Conservation (phyloP, 2,113 vertebrate species). For the Dicerorhinus sumatrensis region DNA sequence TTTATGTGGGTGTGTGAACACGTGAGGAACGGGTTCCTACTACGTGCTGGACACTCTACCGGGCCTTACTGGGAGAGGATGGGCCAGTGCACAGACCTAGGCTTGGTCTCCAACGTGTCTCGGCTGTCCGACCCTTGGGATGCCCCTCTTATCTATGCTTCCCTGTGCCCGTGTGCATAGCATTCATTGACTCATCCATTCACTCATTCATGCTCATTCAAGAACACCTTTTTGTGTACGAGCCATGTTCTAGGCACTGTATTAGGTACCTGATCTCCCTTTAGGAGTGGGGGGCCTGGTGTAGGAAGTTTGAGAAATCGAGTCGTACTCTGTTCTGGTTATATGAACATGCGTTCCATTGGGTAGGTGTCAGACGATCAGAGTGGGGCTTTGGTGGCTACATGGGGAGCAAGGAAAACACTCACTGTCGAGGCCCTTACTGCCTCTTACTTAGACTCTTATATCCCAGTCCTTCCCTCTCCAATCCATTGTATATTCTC, state of each 20-base stretch:
- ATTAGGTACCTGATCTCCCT: not conserved
- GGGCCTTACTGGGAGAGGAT: not conserved
- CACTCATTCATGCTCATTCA: not conserved
- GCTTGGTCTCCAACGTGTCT: rapidly evolving
- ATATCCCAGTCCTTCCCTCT: not conserved
- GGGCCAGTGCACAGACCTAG: rapidly evolving
- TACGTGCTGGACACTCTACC: rapidly evolving
- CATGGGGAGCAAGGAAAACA: not conserved
- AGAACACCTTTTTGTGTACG: rapidly evolving
- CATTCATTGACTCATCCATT: not conserved
- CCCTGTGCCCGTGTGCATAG: not conserved
- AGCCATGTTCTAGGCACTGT: not conserved
- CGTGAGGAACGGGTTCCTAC: rapidly evolving
- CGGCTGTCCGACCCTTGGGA: too few relatives aligned
- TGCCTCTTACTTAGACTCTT: too few relatives aligned
- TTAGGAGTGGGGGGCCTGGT: not conserved
- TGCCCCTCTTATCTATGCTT: not conserved
- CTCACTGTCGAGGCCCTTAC: rapidly evolving
- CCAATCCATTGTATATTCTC: rapidly evolving
- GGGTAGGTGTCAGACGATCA: not conserved
- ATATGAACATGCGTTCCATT: rapidly evolving
- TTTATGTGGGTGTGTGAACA: rapidly evolving
- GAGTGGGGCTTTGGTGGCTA: not conserved
- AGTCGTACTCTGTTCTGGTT: rapidly evolving
- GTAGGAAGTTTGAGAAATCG: not conserved